Evolutionary conservation across 2,888 invertebrate species (phyloP), one percentile per base, ranked within the genome.

Genomic region (Limnephilus auricula): DNA sequence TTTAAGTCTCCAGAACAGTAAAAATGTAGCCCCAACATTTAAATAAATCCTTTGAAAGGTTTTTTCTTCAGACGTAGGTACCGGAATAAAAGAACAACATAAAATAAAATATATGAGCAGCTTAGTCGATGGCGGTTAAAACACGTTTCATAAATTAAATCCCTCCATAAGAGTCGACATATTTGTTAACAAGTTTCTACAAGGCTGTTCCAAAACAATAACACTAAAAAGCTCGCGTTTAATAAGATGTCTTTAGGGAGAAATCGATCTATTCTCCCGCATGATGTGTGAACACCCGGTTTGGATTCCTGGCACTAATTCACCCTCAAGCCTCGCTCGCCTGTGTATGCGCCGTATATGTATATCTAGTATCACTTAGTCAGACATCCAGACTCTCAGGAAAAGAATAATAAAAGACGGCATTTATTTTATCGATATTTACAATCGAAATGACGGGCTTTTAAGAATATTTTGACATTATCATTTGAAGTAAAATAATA

Each of bases 381-480:
- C 85, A 85, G 79, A 90, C 85, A 85, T 90, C 90, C 85, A 79
- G 90, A 40, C 85, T 85, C 45, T 31, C 90, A 40, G 84, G 85
- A 90, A 65, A 90, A 89, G 79, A 90, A 87, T 80, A 90, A 89
- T 92, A 90, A 90, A 91, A 80, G 92, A 37, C 88, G n/a, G 84
- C 84, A 88, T 89, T 84, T 85, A 87, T 79, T 87, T 89, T 92
- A 92, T 92, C 91, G 89, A 85, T 88, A 90, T 91, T 90, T 91
- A 89, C 83, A 91, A 92, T 91, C 89, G 88, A 90, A 87, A 80
- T 82, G 89, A 83, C 89, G 80, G 90, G 89, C 90, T 89, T 88
- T 86, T 92, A 80, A 91, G 90, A 90, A 91, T 92, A 92, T 92
- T 92, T 92, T 90, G 92, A 92, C 90, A 92, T 92, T 90, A 92